These are phyloP conservation scores for Chionomys nivalis DNA, from an alignment of 2,113 vertebrate species.

Conservation along the genomic window DNA sequence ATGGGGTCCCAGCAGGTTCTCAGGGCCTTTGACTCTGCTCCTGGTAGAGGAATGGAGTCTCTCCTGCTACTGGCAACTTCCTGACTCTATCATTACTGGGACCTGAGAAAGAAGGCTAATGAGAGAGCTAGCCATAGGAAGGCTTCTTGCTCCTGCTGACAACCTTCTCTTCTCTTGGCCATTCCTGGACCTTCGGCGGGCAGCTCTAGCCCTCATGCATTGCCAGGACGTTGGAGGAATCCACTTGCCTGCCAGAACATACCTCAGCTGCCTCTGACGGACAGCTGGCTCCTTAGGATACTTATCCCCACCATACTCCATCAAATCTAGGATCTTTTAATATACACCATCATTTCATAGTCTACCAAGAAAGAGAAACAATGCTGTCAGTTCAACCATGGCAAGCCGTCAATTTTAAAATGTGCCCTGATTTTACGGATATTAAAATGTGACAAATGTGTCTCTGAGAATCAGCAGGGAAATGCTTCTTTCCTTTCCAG, in stretches of 20 bases:
- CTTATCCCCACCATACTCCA: background rate
- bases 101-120: background rate
- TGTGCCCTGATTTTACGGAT: conserved; percentile 47
- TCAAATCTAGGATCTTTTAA: conserved; percentile 5
- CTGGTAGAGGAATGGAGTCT: background rate
- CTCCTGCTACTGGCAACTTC: background rate
- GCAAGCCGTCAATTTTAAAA: conserved; percentile 55
- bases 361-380: conserved; percentile 66
- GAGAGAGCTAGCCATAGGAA: background rate
- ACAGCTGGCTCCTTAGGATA: background rate
- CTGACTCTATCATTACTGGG: background rate
- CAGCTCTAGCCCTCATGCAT: background rate
- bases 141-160: background rate
- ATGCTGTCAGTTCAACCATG: background rate
- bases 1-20: background rate
- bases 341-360: background rate
- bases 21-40: background rate
- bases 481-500: background rate
- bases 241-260: background rate
- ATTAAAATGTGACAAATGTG: conserved; percentile 59
- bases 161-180: background rate
- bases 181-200: background rate
- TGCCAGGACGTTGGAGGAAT: background rate
- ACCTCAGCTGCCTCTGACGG: background rate
- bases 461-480: conserved; percentile 6